These are phyloP conservation scores for Pipa parva DNA, from an alignment of 2,113 vertebrate species.

Conservation along the genomic window DNA sequence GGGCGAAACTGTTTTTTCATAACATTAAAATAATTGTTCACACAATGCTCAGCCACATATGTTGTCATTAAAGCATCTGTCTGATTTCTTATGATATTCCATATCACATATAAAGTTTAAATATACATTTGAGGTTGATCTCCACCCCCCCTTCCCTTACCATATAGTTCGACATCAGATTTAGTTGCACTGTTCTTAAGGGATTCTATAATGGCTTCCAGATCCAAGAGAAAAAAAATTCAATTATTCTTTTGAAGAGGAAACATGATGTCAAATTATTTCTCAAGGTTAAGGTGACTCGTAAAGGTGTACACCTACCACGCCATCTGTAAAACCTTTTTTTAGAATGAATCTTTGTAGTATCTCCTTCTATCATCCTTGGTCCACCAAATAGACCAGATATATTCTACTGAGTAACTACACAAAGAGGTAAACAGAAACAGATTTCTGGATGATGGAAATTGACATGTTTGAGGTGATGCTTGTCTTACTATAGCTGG, in stretches of 20 bases:
- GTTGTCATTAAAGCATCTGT: not conserved
- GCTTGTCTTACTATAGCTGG: not conserved
- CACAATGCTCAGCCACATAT: slow-evolving; percentile 19
- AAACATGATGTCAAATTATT: slow-evolving; percentile 39
- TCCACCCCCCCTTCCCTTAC: slow-evolving; percentile 6
- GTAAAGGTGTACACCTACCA: slow-evolving; percentile 14
- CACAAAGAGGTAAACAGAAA: slow-evolving; percentile 17
- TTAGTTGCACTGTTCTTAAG: slow-evolving; percentile 14
- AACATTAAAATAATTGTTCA: too few species aligned
- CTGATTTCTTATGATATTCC: slow-evolving; percentile 17
- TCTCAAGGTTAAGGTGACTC: slow-evolving; percentile 29
- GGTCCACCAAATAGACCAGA: slow-evolving; percentile 7
- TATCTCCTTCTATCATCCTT: slow-evolving; percentile 7
- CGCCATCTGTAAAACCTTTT: slow-evolving; percentile 23
- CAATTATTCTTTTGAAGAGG: slow-evolving; percentile 41
- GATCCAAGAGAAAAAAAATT: slow-evolving; percentile 22
- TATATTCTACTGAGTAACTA: slow-evolving; percentile 2
- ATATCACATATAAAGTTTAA: slow-evolving; percentile 15
- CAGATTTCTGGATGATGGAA: slow-evolving; percentile 21
- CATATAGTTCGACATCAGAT: slow-evolving; percentile 7
- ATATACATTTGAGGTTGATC: slow-evolving; percentile 11
- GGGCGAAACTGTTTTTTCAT: too few species aligned
- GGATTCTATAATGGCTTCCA: slow-evolving; percentile 31
- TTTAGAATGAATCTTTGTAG: not conserved
- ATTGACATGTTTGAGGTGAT: slow-evolving; percentile 2